A percentile compares a stretch with the other conserved stretches of the same genome.
Evolutionary conservation across 2,888 invertebrate species (phyloP).

Genomic region (Timandra comae): DNA sequence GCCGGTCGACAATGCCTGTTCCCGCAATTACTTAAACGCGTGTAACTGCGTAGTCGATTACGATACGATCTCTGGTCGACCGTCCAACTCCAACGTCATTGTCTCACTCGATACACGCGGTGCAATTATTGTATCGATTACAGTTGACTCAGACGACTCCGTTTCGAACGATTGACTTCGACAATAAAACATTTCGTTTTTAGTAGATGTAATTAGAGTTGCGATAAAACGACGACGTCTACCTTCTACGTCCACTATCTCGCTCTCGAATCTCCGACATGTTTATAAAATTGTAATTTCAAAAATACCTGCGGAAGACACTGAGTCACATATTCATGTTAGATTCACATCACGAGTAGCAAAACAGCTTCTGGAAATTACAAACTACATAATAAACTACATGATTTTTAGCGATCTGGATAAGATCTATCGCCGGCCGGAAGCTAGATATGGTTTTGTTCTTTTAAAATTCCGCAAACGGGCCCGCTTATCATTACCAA

Average conservation of each 20-base stretch:
- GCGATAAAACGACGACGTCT: constrained; percentile 46
- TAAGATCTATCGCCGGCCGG: constrained; percentile 40
- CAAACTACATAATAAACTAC: constrained; percentile 43
- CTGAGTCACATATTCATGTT: constrained; percentile 36
- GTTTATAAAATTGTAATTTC: constrained; percentile 31
- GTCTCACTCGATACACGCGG: constrained; percentile 66
- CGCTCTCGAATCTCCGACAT: constrained; percentile 34
- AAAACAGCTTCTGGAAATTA: constrained; percentile 58
- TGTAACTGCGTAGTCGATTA: constrained; percentile 60
- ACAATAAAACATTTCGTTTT: constrained; percentile 62
- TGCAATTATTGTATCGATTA: constrained; percentile 72
- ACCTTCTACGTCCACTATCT: constrained; percentile 37
- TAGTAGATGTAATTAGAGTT: constrained; percentile 61
- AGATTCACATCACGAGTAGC: constrained; percentile 52
- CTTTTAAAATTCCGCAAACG: constrained; percentile 2
- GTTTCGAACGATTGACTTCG: constrained; percentile 58
- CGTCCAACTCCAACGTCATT: constrained; percentile 57
- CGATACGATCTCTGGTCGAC: constrained; percentile 63
- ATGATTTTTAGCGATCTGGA: constrained; percentile 43
- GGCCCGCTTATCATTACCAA: neutral
- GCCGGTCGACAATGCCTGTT: constrained; percentile 71
- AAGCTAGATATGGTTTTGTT: constrained; percentile 33
- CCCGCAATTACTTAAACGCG: constrained; percentile 76
- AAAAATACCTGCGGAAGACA: constrained; percentile 30
- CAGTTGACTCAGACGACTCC: constrained; percentile 59